Base-by-base conservation (phyloP, 2,113 vertebrate species). In the Nerophis lumbriciformis region DNA sequence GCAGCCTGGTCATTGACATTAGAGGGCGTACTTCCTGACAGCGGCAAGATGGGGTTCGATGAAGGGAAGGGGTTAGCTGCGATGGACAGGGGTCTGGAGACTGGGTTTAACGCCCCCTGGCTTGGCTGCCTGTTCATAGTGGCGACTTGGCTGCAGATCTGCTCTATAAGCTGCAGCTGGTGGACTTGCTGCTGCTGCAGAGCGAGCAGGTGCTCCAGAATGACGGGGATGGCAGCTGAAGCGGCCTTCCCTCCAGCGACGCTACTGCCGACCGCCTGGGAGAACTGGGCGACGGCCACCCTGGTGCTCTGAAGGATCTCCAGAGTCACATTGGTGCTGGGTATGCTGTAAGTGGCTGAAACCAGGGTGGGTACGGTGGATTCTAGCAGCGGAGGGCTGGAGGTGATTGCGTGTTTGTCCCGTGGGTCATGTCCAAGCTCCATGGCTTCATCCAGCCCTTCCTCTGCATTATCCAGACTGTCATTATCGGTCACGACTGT, bases 251-350 rank as follows among this genome's bases (percentile, higher is more conserved):
- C 91, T 0, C 85, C 55, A 0, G 83, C 56, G 1, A 88, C 77
- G 0, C 86, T 80, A 1, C 87, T 79, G 28, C 85, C 83, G 0
- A 93, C 42, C 0, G 80, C 88, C 90, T 98, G 97, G 0, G 97
- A 98, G 85, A 99, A 99, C 86, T 99, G 97, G 0, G 96, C 97
- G 0, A 99, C 97, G 0, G 96, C 97, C 85, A 99, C 96, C 73
- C 94, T 92, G 47, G 97, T 99, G 87, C 95, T 93, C 70, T 96
- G 93, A 58, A 98, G 93, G 59, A 96, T 95, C 92, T 98, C 97
- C 80, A 98, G 88, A 0, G 96, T 99, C 73, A 99, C 97, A 5
- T 98, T 99, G 63, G 95, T 98, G 86, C 90, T 95, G 49, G 94
- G 95, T 88, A 94, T 88, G 83, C 73, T 75, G 74, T 93, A 94